Conservation (phyloP, 2,888 invertebrate species). For the Leptinotarsa rubiginosa region DNA sequence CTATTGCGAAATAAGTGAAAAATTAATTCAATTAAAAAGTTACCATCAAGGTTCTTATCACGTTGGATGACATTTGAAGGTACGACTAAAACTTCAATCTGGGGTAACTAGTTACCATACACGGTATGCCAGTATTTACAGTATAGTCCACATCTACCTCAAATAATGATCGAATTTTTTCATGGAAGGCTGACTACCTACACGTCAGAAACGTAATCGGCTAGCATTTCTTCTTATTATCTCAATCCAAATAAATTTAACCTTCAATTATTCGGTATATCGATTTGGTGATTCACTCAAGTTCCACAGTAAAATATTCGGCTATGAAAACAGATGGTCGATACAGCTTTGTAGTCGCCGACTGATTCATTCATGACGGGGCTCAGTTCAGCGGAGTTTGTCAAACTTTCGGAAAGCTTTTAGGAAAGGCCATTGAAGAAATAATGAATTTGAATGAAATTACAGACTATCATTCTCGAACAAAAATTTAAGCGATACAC, state of each 20-base stretch:
- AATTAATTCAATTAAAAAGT: background rate
- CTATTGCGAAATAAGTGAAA: background rate
- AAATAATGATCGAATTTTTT: background rate
- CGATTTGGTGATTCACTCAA: slow-evolving; percentile 6
- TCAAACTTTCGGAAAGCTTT: too few relatives aligned
- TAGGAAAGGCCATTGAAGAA: too few relatives aligned
- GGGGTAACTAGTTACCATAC: slow-evolving; percentile 22
- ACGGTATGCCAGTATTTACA: slow-evolving; percentile 23
- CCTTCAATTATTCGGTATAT: background rate
- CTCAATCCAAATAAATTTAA: background rate
- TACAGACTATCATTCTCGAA: too few relatives aligned
- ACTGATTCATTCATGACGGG: slow-evolving; percentile 4
- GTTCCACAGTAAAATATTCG: background rate
- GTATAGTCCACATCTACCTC: slow-evolving; percentile 1
- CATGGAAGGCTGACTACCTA: background rate
- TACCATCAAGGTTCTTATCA: background rate
- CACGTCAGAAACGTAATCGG: background rate
- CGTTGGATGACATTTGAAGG: background rate
- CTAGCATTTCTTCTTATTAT: background rate
- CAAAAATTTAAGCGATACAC: too few relatives aligned
- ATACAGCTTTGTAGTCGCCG: slow-evolving; percentile 4
- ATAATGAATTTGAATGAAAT: too few relatives aligned
- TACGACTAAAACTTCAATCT: background rate
- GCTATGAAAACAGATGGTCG: slow-evolving; percentile 4
- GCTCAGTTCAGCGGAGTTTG: too few relatives aligned